phyloP scores from a whole-genome alignment of 37 sponge, comb jelly and placozoan species.

The Dysidea cf. avara region DNA sequence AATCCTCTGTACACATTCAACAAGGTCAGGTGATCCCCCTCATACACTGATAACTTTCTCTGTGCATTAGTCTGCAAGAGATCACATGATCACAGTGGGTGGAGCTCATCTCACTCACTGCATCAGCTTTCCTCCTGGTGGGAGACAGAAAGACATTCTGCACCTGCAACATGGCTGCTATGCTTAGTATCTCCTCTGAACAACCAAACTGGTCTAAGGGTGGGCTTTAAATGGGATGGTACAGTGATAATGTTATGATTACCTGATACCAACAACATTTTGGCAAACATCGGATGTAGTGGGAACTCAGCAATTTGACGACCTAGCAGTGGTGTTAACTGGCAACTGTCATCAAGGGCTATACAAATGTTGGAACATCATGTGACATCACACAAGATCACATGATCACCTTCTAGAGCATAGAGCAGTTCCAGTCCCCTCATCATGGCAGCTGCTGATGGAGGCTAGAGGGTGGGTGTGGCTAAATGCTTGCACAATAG shows the following conservation, averaged over 20 bases:
- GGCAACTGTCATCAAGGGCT: constrained; percentile 74
- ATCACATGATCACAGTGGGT: neutral
- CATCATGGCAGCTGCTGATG: constrained; percentile 78
- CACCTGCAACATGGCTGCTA: constrained; percentile 91
- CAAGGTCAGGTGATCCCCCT: constrained; percentile 92
- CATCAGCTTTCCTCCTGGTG: constrained; percentile 55
- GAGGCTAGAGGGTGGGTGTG: constrained; percentile 46
- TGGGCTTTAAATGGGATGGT: too few species aligned
- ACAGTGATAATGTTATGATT: neutral
- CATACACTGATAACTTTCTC: constrained; percentile 75
- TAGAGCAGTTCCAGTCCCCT: constrained; percentile 85
- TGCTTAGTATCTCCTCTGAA: constrained; percentile 84
- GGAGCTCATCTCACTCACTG: constrained; percentile 63
- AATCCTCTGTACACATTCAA: constrained; percentile 92
- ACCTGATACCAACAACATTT: constrained; percentile 91
- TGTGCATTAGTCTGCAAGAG: constrained; percentile 50
- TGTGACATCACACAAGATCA: neutral
- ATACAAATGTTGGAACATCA: neutral
- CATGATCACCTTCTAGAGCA: constrained; percentile 73
- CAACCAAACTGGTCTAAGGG: constrained; percentile 80
- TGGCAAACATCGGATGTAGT: constrained; percentile 88
- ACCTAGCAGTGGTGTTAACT: constrained; percentile 75
- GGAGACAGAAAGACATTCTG: constrained; percentile 77
- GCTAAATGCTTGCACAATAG: too few species aligned
- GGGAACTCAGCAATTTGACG: constrained; percentile 91